phyloP scores from a whole-genome alignment of 2,888 invertebrate genomes.

The Meliscaeva auricollis region DNA sequence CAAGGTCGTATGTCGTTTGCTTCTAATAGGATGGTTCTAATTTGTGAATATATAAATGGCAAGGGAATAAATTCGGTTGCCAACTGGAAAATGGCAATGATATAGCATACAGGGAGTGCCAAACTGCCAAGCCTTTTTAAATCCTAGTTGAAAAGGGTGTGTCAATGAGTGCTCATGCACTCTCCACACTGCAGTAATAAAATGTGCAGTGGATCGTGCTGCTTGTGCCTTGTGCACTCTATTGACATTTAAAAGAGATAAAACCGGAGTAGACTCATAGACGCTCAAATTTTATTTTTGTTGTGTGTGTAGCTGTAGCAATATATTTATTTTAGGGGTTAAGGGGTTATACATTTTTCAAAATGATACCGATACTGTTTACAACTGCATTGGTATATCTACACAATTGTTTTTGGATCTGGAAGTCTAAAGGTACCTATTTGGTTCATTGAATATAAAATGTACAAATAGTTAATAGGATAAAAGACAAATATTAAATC shows the following conservation, averaged over 20 bases:
- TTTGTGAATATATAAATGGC: not conserved
- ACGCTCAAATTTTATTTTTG: constrained; percentile 16
- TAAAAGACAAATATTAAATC: too few species aligned
- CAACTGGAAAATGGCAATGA: constrained; percentile 19
- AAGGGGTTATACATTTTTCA: too few species aligned
- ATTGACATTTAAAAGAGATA: constrained; percentile 1
- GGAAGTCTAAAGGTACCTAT: too few species aligned
- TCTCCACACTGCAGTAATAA: constrained; percentile 24
- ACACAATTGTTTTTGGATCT: too few species aligned
- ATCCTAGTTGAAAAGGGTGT: constrained; percentile 63
- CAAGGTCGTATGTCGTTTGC: constrained; percentile 41
- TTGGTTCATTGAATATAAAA: too few species aligned
- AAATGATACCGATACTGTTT: too few species aligned
- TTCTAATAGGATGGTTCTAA: not conserved
- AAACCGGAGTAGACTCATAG: constrained; percentile 4
- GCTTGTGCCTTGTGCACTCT: constrained; percentile 9
- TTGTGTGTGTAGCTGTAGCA: constrained; percentile 38
- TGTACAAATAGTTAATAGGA: too few species aligned
- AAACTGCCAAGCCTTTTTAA: constrained; percentile 37
- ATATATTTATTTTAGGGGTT: too few species aligned
- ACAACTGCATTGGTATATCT: too few species aligned
- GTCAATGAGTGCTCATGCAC: constrained; percentile 50
- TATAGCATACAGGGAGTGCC: constrained; percentile 24
- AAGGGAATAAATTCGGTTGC: constrained; percentile 38
- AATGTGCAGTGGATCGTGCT: constrained; percentile 30